Evolutionary conservation across 2,113 vertebrate genomes (phyloP).

Genomic region (Peromyscus leucopus): DNA sequence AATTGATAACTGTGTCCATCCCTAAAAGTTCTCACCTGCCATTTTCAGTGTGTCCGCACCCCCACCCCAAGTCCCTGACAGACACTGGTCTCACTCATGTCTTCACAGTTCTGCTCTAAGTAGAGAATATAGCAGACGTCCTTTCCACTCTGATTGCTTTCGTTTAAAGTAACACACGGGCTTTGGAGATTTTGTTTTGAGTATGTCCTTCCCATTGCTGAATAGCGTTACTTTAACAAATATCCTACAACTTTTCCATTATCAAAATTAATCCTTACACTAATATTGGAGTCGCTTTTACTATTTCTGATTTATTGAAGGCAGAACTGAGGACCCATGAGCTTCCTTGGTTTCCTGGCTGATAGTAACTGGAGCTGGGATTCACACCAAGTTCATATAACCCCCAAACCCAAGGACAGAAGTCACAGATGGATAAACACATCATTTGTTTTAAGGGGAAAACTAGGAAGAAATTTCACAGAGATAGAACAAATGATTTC

Average conservation of each 20-base stretch:
- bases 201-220: not conserved
- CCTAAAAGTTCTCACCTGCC: not conserved
- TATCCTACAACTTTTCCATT: not conserved
- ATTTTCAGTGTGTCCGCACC: not conserved
- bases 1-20: not conserved
- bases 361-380: not conserved
- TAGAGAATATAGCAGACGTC: accelerated
- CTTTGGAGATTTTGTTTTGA: not conserved
- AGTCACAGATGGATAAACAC: not conserved
- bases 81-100: not conserved
- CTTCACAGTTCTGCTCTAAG: not conserved
- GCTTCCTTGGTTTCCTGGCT: not conserved
- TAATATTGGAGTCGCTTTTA: not conserved
- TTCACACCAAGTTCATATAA: not conserved
- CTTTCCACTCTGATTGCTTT: not conserved
- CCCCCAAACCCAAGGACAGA: not conserved
- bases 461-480: not conserved
- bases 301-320: not conserved
- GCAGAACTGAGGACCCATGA: not conserved
- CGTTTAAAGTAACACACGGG: not conserved
- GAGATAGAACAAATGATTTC: not conserved
- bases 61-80: not conserved
- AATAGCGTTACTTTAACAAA: not conserved
- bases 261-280: not conserved
- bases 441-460: not conserved